Evolutionary conservation across 1,140 invertebrate species (phyloP).

Genomic region (Ridgeia piscesae): DNA sequence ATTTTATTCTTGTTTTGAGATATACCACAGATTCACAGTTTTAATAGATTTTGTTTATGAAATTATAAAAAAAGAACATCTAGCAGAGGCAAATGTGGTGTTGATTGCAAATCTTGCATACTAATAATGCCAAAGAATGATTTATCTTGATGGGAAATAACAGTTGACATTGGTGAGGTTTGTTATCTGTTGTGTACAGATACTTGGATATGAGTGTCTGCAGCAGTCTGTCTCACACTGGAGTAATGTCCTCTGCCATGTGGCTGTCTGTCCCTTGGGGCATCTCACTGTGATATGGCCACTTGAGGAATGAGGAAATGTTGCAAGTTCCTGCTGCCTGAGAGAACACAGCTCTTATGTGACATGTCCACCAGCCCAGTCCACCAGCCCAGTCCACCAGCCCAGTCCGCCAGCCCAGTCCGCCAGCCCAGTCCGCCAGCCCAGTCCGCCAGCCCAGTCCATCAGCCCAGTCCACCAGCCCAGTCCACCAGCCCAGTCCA

Average conservation of each 20-base stretch:
- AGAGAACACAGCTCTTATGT: neutral
- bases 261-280: neutral
- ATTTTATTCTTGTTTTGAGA: too few relatives aligned
- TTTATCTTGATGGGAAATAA: neutral
- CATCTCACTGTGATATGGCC: neutral
- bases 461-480: too few relatives aligned
- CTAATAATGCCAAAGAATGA: neutral
- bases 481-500: too few relatives aligned
- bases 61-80: too few relatives aligned
- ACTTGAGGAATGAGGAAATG: neutral
- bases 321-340: neutral
- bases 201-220: neutral
- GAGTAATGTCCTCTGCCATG: neutral
- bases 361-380: too few relatives aligned
- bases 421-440: too few relatives aligned
- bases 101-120: neutral
- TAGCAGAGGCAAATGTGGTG: neutral
- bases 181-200: neutral
- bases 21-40: too few relatives aligned
- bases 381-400: too few relatives aligned
- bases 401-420: too few relatives aligned
- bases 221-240: neutral
- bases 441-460: too few relatives aligned
- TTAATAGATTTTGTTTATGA: too few relatives aligned
- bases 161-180: neutral